A percentile compares a stretch with the other conserved stretches of the same genome.
Conservation (phyloP, 2,888 invertebrate species). For the Stratiomys singularior region DNA sequence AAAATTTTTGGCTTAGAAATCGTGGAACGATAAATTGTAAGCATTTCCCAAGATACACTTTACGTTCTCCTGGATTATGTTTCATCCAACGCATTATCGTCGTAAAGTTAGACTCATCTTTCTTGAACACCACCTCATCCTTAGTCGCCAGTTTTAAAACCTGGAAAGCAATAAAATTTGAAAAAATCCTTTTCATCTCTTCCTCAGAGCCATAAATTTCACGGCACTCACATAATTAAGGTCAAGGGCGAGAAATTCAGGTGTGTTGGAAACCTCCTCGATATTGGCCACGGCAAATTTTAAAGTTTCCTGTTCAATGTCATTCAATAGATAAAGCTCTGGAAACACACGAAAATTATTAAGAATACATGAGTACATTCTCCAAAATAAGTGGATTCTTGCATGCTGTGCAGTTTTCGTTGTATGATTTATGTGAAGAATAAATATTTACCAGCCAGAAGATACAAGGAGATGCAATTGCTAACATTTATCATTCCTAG, state of each 20-base stretch:
- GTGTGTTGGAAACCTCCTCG: not conserved
- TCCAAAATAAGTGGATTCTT: too few species aligned
- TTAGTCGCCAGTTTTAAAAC: not conserved
- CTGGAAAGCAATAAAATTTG: not conserved
- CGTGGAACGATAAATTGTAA: not conserved
- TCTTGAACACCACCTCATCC: not conserved
- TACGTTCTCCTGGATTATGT: not conserved
- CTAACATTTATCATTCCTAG: not conserved
- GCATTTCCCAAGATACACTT: not conserved
- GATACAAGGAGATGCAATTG: constrained; percentile 17
- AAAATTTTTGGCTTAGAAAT: not conserved
- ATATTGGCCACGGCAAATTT: not conserved
- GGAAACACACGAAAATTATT: constrained; percentile 10
- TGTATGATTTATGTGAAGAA: too few species aligned
- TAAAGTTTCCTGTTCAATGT: not conserved
- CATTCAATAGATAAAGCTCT: not conserved
- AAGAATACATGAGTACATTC: too few species aligned
- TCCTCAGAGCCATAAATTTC: not conserved
- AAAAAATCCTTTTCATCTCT: not conserved
- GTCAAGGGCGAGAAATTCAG: constrained; percentile 9
- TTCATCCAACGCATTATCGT: constrained; percentile 13
- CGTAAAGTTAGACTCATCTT: not conserved
- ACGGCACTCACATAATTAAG: not conserved
- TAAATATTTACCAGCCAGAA: not conserved
- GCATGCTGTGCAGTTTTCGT: too few species aligned